Evolutionary conservation across 2,888 invertebrate genomes (phyloP).

Genomic region (Minunthozetes semirufus): DNA sequence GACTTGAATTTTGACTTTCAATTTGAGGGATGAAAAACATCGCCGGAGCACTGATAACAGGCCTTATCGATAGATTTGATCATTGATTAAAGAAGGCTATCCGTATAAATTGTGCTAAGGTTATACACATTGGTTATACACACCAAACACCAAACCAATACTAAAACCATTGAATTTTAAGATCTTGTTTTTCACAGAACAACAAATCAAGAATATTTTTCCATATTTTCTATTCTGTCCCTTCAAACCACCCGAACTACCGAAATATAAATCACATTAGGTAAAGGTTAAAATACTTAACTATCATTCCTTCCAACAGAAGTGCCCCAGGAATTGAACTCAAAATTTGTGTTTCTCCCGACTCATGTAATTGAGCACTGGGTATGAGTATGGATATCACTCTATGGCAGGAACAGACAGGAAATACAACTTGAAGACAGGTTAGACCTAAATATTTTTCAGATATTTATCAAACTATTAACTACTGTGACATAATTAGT

Average conservation of each 20-base stretch:
- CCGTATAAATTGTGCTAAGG: background rate
- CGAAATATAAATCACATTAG: too few species aligned
- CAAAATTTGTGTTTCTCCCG: conserved; percentile 71
- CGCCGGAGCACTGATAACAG: background rate
- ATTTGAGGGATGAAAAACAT: background rate
- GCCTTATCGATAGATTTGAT: conserved; percentile 6
- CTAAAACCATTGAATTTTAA: too few species aligned
- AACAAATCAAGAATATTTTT: too few species aligned
- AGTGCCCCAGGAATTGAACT: conserved; percentile 90
- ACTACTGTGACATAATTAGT: conserved; percentile 52
- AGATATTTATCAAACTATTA: conserved; percentile 16
- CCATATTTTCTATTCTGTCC: background rate
- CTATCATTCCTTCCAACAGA: conserved; percentile 94
- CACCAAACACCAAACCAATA: background rate
- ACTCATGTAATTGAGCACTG: conserved; percentile 80
- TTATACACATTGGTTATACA: conserved; percentile 44
- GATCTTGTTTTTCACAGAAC: too few species aligned
- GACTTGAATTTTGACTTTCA: background rate
- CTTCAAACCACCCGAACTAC: too few species aligned
- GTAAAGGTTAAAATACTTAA: too few species aligned
- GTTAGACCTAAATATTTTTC: conserved; percentile 56
- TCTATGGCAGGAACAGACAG: conserved; percentile 90
- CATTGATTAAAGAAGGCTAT: conserved; percentile 9
- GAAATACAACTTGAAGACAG: conserved; percentile 87
- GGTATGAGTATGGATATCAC: conserved; percentile 97